These are phyloP conservation scores for Conus canariensis DNA, from an alignment of 2,888 invertebrate genomes.

Conservation along the genomic window DNA sequence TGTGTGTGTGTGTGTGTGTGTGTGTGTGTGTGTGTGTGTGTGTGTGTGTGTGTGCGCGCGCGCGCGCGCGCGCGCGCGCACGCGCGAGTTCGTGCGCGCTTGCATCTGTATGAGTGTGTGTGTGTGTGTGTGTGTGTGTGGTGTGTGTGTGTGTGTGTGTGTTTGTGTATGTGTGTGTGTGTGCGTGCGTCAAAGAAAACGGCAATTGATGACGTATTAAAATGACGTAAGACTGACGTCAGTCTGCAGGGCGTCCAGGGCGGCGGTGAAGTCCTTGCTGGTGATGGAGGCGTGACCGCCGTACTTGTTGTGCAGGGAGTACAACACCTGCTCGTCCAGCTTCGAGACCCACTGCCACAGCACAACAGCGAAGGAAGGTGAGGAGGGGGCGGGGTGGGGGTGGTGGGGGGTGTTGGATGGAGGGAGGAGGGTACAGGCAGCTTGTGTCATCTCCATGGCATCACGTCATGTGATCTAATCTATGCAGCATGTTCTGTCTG, in stretches of 20 bases:
- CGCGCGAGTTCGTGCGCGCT: background rate
- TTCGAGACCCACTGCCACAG: constrained; percentile 24
- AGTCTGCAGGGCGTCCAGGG: constrained; percentile 15
- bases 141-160: too few species aligned
- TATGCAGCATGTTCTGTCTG: too few species aligned
- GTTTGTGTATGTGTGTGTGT: background rate
- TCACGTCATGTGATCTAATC: background rate
- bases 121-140: too few species aligned
- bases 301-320: constrained; percentile 12
- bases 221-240: background rate
- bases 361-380: background rate
- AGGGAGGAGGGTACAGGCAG: background rate
- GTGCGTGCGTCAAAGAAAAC: background rate
- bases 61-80: background rate
- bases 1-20: background rate
- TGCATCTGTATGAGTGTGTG: too few species aligned
- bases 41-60: background rate
- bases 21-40: constrained; percentile 1
- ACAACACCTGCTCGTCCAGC: constrained; percentile 19
- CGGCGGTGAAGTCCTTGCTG: constrained; percentile 24
- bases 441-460: background rate
- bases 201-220: too few species aligned
- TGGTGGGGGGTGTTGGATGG: background rate
- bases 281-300: background rate
- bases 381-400: too few species aligned